These are phyloP conservation scores for Cyaniris semiargus DNA, from an alignment of 2,888 invertebrate species.

Conservation along the genomic window DNA sequence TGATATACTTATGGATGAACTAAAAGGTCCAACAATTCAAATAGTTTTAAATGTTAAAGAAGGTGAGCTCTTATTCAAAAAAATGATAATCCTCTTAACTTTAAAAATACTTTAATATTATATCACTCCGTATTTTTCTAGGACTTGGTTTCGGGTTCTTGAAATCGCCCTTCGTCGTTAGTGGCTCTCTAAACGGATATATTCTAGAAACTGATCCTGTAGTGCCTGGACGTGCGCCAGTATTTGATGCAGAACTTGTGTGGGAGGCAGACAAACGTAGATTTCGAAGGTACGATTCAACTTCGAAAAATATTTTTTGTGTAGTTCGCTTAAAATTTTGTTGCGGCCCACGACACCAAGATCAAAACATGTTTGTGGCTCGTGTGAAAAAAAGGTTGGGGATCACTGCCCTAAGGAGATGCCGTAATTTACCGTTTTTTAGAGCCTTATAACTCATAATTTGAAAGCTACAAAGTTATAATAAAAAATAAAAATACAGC, in stretches of 20 bases:
- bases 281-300: slow-evolving; percentile 79
- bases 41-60: slow-evolving; percentile 84
- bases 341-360: no score
- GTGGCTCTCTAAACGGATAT: slow-evolving; percentile 83
- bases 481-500: no score
- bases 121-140: slow-evolving; percentile 45
- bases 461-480: no score
- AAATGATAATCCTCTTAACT: neutral
- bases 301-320: neutral
- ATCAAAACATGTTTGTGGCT: no score
- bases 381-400: no score
- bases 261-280: slow-evolving; percentile 89
- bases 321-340: no score
- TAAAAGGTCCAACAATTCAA: slow-evolving; percentile 82
- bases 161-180: slow-evolving; percentile 76
- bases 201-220: slow-evolving; percentile 85
- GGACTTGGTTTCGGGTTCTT: slow-evolving; percentile 82
- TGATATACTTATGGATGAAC: slow-evolving; percentile 79
- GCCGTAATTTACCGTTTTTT: no score
- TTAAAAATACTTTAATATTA: neutral
- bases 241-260: slow-evolving; percentile 86
- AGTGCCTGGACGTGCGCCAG: slow-evolving; percentile 78
- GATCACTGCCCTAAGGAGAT: no score
- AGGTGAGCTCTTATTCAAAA: slow-evolving; percentile 61
- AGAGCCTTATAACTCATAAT: no score